Conservation (phyloP, 2,797 vertebrate genomes). For the Enteromius viviparus region DNA sequence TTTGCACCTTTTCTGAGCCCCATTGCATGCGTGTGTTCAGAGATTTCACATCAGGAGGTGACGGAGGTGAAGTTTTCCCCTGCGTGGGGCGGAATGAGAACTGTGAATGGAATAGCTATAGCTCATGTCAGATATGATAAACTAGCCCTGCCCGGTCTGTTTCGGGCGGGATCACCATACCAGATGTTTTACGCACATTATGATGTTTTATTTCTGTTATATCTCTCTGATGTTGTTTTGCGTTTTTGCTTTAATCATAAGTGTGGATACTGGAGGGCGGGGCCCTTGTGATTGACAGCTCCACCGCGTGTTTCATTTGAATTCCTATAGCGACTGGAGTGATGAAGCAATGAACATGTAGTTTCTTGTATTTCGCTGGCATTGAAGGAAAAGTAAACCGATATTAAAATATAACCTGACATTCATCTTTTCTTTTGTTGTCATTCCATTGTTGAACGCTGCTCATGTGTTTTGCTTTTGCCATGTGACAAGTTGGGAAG, state of each 20-base stretch:
- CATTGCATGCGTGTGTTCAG: slow-evolving; percentile 49
- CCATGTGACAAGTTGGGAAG: background rate
- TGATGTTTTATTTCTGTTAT: slow-evolving; percentile 20
- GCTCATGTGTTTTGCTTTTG: slow-evolving; percentile 9
- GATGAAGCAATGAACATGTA: slow-evolving; percentile 44
- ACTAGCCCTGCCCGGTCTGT: slow-evolving; percentile 35
- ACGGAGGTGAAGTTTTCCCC: slow-evolving; percentile 16
- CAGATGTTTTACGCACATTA: slow-evolving; percentile 44
- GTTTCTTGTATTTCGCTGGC: slow-evolving; percentile 51
- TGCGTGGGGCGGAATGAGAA: slow-evolving; percentile 38
- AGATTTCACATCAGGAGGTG: slow-evolving; percentile 2
- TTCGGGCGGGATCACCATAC: slow-evolving; percentile 28
- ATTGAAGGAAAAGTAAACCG: slow-evolving; percentile 47
- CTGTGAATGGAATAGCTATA: slow-evolving; percentile 60
- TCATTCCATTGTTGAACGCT: slow-evolving; percentile 29
- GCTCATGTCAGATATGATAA: slow-evolving; percentile 54
- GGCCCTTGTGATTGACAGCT: slow-evolving; percentile 60
- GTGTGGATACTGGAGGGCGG: slow-evolving; percentile 55
- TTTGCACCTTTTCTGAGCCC: slow-evolving; percentile 46
- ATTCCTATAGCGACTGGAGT: slow-evolving; percentile 40
- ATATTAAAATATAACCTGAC: slow-evolving; percentile 62
- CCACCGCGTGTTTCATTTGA: slow-evolving; percentile 49
- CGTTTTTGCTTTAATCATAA: slow-evolving; percentile 36
- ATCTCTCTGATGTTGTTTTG: slow-evolving; percentile 28
- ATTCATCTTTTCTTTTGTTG: slow-evolving; percentile 47